Percentiles rank a stretch among this genome's conserved stretches.
Evolutionary conservation across 2,797 vertebrate species (phyloP).

Genomic region (Atherinosoma microstoma): DNA sequence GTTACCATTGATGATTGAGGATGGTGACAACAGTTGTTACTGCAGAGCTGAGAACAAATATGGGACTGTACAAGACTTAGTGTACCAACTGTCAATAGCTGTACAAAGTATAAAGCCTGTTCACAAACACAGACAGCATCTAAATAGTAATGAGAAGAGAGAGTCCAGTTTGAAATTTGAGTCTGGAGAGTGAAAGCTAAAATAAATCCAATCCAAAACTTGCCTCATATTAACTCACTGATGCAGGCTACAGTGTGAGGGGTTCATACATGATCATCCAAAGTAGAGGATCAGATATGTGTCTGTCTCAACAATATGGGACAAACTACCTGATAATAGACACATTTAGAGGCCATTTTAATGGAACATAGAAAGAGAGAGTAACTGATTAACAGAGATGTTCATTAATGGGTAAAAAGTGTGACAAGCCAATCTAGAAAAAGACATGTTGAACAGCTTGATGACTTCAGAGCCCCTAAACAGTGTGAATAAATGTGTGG

Average conservation of each 20-base stretch:
- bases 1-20: background rate
- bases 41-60: background rate
- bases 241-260: background rate
- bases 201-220: background rate
- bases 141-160: background rate
- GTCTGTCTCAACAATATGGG: background rate
- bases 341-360: background rate
- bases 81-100: conserved; percentile 2
- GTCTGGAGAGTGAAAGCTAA: background rate
- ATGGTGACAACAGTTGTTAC: background rate
- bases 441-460: too few species aligned
- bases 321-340: background rate
- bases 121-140: background rate
- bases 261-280: background rate
- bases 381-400: background rate
- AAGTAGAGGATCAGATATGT: background rate
- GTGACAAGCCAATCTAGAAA: background rate
- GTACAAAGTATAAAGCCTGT: background rate
- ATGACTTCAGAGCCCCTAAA: too few species aligned
- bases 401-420: background rate
- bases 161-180: too few species aligned
- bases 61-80: background rate
- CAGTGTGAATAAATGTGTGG: too few species aligned
- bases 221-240: background rate
- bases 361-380: background rate